These are phyloP conservation scores for Ctenopoma kingsleyae DNA, from an alignment of 2,797 vertebrate genomes.

Conservation along the genomic window DNA sequence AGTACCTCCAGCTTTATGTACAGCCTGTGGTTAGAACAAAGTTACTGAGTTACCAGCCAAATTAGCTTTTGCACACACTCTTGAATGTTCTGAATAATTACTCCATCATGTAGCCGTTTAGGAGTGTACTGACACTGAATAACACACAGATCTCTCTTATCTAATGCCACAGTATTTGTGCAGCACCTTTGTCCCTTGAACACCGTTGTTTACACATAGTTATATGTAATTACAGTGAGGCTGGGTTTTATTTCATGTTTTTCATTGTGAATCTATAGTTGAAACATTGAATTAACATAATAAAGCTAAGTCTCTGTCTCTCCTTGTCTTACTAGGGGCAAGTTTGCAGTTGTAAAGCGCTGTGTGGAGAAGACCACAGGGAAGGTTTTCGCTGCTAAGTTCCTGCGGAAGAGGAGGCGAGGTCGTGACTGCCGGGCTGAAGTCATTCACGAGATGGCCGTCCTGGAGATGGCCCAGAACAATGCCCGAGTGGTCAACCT, in stretches of 20 bases:
- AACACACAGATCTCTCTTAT: constrained; percentile 12
- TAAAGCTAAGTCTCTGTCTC: not conserved
- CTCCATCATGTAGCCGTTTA: not conserved
- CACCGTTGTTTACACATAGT: not conserved
- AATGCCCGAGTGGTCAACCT: constrained; percentile 91
- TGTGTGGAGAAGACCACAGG: constrained; percentile 93
- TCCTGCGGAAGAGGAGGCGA: constrained; percentile 92
- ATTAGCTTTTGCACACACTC: not conserved
- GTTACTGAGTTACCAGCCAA: not conserved
- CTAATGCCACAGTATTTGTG: not conserved
- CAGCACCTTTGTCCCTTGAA: not conserved
- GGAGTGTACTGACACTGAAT: constrained; percentile 16
- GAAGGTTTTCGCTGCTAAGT: constrained; percentile 96
- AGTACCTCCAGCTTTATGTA: no score
- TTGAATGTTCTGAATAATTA: constrained; percentile 3
- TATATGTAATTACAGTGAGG: not conserved
- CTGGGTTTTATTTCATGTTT: not conserved
- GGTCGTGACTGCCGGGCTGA: constrained; percentile 94
- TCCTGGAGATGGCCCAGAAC: constrained; percentile 90
- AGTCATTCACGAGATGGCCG: constrained; percentile 94
- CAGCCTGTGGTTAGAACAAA: no score
- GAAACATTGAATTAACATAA: no score
- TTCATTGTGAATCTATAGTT: not conserved
- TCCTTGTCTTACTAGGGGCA: constrained; percentile 83
- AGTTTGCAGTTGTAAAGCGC: constrained; percentile 95